Conservation (phyloP, 2,113 vertebrate species). For the Ammospiza caudacuta region DNA sequence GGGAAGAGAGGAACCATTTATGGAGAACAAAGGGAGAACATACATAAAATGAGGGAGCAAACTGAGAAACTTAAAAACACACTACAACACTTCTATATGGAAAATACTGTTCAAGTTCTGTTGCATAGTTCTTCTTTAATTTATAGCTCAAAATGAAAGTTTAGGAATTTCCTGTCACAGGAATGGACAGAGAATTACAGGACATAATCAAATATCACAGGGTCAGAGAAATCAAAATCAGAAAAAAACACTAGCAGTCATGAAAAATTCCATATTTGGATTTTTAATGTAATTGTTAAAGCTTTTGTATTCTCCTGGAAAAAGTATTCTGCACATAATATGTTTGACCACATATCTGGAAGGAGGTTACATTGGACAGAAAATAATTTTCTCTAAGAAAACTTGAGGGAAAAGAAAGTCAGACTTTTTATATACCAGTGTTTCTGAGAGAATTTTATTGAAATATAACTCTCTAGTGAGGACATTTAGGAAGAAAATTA, state of each 20-base stretch:
- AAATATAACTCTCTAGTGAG: background rate
- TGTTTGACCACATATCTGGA: fast-evolving
- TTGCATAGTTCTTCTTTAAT: background rate
- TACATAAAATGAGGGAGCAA: too few relatives aligned
- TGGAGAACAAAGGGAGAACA: too few relatives aligned
- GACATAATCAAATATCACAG: background rate
- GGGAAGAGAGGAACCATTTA: too few relatives aligned
- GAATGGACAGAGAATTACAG: background rate
- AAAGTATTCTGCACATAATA: background rate
- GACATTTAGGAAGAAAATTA: background rate
- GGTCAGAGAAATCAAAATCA: background rate
- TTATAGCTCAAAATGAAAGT: background rate
- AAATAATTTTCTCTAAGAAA: background rate
- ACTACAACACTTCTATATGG: background rate
- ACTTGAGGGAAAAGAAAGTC: background rate
- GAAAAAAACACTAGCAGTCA: background rate
- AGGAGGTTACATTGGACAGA: background rate
- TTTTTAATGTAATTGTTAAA: background rate
- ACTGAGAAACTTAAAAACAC: too few relatives aligned
- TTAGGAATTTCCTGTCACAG: background rate
- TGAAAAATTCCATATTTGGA: background rate
- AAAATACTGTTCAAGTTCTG: background rate
- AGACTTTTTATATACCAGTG: background rate
- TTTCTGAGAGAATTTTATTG: background rate
- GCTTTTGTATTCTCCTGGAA: background rate